Evolutionary conservation across 1,140 invertebrate genomes (phyloP).

Genomic region (Pomacea maculata): DNA sequence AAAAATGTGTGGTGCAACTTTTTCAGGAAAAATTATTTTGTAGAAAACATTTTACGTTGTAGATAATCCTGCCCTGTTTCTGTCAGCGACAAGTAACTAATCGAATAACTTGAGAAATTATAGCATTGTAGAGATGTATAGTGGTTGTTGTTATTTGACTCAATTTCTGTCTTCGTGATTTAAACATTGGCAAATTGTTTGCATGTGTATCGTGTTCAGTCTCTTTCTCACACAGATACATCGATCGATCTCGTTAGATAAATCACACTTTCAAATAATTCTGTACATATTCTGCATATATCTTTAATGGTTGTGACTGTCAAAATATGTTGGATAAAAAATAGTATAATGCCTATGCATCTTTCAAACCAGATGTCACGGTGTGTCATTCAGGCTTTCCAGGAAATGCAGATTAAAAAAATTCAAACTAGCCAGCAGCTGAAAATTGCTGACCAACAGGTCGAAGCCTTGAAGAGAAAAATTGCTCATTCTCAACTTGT

Average conservation of each 20-base stretch:
- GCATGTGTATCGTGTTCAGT: not conserved
- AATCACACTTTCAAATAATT: no score
- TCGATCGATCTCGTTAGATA: no score
- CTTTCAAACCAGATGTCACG: no score
- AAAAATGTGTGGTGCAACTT: not conserved
- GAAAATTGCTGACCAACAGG: conserved; percentile 81
- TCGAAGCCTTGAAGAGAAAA: conserved; percentile 75
- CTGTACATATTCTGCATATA: no score
- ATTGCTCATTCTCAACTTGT: conserved; percentile 80
- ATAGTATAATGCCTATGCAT: no score
- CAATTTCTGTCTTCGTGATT: not conserved
- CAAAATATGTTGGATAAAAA: not conserved
- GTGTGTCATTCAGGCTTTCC: conserved; percentile 74
- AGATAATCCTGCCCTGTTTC: not conserved
- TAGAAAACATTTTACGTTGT: not conserved
- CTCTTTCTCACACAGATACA: not conserved
- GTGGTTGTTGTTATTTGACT: no score
- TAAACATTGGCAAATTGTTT: not conserved
- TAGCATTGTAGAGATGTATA: no score
- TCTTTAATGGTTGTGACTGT: not conserved
- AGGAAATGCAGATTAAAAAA: conserved; percentile 85
- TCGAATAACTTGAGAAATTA: not conserved
- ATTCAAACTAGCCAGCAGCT: conserved; percentile 82
- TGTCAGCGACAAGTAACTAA: not conserved
- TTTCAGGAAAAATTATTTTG: not conserved